Conservation (phyloP, 2,888 invertebrate species). For the Sesia apiformis region DNA sequence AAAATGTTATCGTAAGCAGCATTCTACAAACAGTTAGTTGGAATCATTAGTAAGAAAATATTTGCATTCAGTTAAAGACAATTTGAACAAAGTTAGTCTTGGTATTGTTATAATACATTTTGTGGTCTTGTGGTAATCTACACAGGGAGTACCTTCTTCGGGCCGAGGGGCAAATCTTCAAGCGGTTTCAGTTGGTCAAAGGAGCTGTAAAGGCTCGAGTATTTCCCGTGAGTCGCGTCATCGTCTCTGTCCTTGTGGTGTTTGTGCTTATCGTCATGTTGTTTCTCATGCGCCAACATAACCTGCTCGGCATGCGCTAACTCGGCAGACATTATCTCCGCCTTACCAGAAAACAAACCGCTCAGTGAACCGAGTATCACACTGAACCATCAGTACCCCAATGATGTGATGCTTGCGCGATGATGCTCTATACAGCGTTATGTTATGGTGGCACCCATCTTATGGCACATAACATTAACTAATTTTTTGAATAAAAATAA, state of each 20-base stretch:
- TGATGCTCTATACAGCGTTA: constrained; percentile 21
- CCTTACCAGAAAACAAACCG: constrained; percentile 71
- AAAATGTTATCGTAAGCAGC: no score
- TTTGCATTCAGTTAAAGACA: not conserved
- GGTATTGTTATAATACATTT: not conserved
- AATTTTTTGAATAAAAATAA: no score
- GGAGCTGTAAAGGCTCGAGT: constrained; percentile 58
- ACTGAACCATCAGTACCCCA: constrained; percentile 31
- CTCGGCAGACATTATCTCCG: constrained; percentile 67
- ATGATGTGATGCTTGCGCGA: constrained; percentile 41
- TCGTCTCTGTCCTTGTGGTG: constrained; percentile 30
- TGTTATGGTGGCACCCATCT: no score
- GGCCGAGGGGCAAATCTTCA: constrained; percentile 49
- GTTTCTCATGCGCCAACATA: constrained; percentile 69
- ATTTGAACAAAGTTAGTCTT: not conserved
- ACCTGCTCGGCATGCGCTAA: constrained; percentile 71
- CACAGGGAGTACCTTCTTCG: constrained; percentile 47
- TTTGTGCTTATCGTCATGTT: constrained; percentile 52
- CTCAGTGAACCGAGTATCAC: constrained; percentile 39
- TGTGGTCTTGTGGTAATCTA: not conserved
- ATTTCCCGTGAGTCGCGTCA: constrained; percentile 42
- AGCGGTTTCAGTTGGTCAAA: constrained; percentile 61
- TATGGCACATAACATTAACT: no score
- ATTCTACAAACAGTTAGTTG: no score
- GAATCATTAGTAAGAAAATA: no score